Evolutionary conservation across 2,113 vertebrate species (phyloP).

Genomic region (Vanacampus margaritifer): DNA sequence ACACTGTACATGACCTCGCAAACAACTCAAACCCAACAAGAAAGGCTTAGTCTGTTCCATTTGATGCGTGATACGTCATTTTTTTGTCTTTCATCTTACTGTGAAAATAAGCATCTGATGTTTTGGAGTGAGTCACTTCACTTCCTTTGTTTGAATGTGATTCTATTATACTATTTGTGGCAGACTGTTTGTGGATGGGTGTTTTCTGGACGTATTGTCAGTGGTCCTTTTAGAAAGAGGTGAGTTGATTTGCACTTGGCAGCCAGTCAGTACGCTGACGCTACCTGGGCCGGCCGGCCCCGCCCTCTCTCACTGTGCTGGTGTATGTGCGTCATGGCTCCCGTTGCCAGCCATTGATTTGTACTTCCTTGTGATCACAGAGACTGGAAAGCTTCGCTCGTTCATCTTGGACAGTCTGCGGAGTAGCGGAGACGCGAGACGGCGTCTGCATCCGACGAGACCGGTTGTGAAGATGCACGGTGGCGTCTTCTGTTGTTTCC

Average conservation of each 20-base stretch:
- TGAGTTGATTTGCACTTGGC: slow-evolving; percentile 38
- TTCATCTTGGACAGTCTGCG: not conserved
- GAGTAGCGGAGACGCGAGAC: slow-evolving; percentile 2
- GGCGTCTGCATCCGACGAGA: slow-evolving; percentile 24
- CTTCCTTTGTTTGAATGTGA: slow-evolving; percentile 21
- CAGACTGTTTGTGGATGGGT: slow-evolving; percentile 20
- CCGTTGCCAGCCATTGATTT: slow-evolving; percentile 40
- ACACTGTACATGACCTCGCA: not conserved
- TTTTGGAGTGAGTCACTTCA: slow-evolving; percentile 7
- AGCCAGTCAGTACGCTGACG: slow-evolving; percentile 45
- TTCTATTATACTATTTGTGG: slow-evolving; percentile 26
- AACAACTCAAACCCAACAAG: not conserved
- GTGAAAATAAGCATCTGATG: slow-evolving; percentile 31
- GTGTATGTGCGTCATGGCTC: slow-evolving; percentile 44
- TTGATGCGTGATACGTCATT: slow-evolving; percentile 41
- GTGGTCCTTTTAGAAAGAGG: slow-evolving; percentile 6
- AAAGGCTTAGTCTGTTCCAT: not conserved
- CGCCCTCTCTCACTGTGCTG: slow-evolving; percentile 45
- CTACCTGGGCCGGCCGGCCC: slow-evolving; percentile 57
- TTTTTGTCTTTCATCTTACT: slow-evolving; percentile 40
- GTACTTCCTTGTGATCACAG: slow-evolving; percentile 46
- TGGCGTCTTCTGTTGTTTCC: slow-evolving; percentile 16
- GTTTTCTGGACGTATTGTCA: slow-evolving; percentile 9
- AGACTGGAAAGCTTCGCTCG: slow-evolving; percentile 12
- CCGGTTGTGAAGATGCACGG: not conserved